These are phyloP conservation scores for Melanargia galathea DNA, from an alignment of 2,888 invertebrate species.

Conservation along the genomic window DNA sequence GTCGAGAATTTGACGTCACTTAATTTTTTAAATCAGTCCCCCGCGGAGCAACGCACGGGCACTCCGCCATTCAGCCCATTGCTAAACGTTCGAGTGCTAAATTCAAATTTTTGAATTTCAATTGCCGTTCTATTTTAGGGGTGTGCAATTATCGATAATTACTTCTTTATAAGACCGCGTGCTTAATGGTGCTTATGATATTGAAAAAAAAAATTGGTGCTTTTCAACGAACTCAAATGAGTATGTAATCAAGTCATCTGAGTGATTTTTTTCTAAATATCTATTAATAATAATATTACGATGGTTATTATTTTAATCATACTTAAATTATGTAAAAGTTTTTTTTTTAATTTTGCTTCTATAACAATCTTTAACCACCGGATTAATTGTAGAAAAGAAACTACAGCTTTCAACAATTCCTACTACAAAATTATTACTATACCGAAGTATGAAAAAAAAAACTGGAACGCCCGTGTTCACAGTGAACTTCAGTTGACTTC, in stretches of 20 bases:
- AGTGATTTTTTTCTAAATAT: background rate
- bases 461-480: background rate
- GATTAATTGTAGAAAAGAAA: too few species aligned
- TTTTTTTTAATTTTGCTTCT: too few species aligned
- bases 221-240: background rate
- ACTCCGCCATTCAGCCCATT: conserved; percentile 62
- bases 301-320: too few species aligned
- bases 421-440: conserved; percentile 3
- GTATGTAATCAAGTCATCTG: conserved; percentile 9
- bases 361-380: too few species aligned
- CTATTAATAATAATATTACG: too few species aligned
- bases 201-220: conserved; percentile 18
- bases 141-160: conserved; percentile 40
- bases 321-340: background rate
- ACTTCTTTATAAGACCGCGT: conserved; percentile 22
- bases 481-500: background rate
- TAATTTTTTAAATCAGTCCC: conserved; percentile 34
- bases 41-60: conserved; percentile 37
- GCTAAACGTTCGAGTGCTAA: conserved; percentile 57
- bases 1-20: conserved; percentile 26
- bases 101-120: conserved; percentile 54
- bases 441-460: background rate
- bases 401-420: background rate
- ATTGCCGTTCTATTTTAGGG: conserved; percentile 40
- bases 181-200: conserved; percentile 28